Percentiles rank a stretch among this genome's conserved stretches.
These are phyloP conservation scores for Oxytorus armatus DNA, from an alignment of 2,888 invertebrate genomes.

Conservation along the genomic window DNA sequence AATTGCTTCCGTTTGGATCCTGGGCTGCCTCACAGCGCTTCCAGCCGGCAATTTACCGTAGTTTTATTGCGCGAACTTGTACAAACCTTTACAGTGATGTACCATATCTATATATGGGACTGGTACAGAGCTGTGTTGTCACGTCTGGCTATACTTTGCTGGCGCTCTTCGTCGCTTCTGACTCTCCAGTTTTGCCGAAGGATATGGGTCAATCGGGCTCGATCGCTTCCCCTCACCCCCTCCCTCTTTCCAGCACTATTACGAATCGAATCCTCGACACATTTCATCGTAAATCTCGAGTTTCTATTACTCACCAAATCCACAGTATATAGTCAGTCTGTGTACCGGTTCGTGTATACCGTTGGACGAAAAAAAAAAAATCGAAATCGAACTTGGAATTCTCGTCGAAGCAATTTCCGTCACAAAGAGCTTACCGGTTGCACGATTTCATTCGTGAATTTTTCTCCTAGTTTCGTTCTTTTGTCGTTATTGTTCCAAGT, in stretches of 20 bases:
- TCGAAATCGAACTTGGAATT: conserved; percentile 30
- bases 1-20: conserved; percentile 62
- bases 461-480: neutral
- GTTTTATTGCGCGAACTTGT: conserved; percentile 53
- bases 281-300: conserved; percentile 50
- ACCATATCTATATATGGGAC: neutral
- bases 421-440: conserved; percentile 43
- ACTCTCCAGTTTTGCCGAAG: conserved; percentile 45
- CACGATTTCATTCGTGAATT: neutral
- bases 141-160: conserved; percentile 31
- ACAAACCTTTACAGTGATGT: conserved; percentile 35
- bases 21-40: conserved; percentile 32
- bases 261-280: conserved; percentile 47
- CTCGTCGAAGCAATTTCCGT: conserved; percentile 62
- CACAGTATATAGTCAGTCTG: too few species aligned
- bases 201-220: conserved; percentile 60
- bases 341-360: conserved; percentile 14
- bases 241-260: conserved; percentile 2
- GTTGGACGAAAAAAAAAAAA: conserved; percentile 16
- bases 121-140: conserved; percentile 28
- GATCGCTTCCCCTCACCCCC: neutral
- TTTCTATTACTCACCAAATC: conserved; percentile 39
- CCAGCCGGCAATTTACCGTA: conserved; percentile 56
- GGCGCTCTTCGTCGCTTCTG: conserved; percentile 32
- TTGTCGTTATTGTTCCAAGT: neutral